These are phyloP conservation scores for Sebastes cheni DNA, from an alignment of 2,797 vertebrate species.

Conservation along the genomic window DNA sequence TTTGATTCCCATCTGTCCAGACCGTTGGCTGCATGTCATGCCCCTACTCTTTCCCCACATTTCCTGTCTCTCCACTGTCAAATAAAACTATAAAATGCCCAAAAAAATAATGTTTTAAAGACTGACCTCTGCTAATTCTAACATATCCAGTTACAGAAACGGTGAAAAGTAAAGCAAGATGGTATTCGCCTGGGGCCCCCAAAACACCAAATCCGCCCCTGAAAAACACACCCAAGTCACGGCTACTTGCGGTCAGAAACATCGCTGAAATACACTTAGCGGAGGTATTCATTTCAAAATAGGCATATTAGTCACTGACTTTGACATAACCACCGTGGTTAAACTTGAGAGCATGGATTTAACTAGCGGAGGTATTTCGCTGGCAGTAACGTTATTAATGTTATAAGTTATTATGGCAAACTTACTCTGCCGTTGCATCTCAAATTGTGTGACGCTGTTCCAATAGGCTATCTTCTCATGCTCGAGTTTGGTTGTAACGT, in stretches of 20 bases:
- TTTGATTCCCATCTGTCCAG: not conserved
- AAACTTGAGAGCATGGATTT: no score
- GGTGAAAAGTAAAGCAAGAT: not conserved
- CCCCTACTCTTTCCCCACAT: not conserved
- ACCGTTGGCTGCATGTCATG: not conserved
- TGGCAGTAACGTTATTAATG: no score
- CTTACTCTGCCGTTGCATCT: not conserved
- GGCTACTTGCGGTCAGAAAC: not conserved
- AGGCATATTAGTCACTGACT: not conserved
- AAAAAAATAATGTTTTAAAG: no score
- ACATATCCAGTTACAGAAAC: not conserved
- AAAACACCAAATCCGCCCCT: not conserved
- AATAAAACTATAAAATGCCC: not conserved
- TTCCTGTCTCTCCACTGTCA: not conserved
- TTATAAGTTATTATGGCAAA: not conserved
- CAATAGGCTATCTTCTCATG: no score
- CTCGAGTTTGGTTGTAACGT: not conserved
- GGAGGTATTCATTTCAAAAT: not conserved
- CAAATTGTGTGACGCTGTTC: no score
- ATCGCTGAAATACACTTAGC: not conserved
- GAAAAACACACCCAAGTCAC: not conserved
- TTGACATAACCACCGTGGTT: not conserved
- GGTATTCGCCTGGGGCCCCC: no score
- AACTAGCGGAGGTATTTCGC: no score
- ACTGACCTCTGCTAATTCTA: no score